Conservation (phyloP, 2,797 vertebrate genomes). For the Sebastes trivittatus region DNA sequence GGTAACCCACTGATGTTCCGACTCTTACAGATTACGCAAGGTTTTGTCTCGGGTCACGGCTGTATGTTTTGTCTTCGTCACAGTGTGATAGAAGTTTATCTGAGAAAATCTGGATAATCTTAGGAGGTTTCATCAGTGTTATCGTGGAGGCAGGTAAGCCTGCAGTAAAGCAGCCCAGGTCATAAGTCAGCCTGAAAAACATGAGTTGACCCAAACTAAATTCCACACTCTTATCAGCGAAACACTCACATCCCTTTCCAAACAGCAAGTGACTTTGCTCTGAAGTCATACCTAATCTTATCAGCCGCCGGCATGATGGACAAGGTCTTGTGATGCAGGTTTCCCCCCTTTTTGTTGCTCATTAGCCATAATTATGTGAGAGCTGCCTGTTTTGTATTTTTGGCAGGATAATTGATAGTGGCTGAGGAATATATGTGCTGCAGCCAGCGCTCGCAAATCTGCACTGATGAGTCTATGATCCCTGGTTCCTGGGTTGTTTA, state of each 20-base stretch:
- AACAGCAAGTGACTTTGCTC: constrained; percentile 26
- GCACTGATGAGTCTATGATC: constrained; percentile 53
- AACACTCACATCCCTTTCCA: constrained; percentile 8
- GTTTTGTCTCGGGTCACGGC: background rate
- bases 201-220: constrained; percentile 5
- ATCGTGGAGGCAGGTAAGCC: background rate
- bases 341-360: constrained; percentile 63
- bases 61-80: constrained; percentile 9
- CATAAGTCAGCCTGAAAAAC: constrained; percentile 14
- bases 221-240: constrained; percentile 24
- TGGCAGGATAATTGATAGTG: constrained; percentile 55
- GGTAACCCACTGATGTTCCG: background rate
- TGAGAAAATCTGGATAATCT: background rate
- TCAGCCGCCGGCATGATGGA: constrained; percentile 46
- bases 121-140: constrained; percentile 4
- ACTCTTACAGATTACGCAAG: background rate
- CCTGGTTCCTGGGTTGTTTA: constrained; percentile 53
- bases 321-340: constrained; percentile 53
- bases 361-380: constrained; percentile 62
- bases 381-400: constrained; percentile 42
- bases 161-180: background rate
- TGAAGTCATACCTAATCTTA: constrained; percentile 60
- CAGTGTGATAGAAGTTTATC: constrained; percentile 1
- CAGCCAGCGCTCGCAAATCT: constrained; percentile 44
- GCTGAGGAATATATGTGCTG: constrained; percentile 24